phyloP scores from a whole-genome alignment of 2,888 invertebrate genomes.

The Drosophila ezoana region DNA sequence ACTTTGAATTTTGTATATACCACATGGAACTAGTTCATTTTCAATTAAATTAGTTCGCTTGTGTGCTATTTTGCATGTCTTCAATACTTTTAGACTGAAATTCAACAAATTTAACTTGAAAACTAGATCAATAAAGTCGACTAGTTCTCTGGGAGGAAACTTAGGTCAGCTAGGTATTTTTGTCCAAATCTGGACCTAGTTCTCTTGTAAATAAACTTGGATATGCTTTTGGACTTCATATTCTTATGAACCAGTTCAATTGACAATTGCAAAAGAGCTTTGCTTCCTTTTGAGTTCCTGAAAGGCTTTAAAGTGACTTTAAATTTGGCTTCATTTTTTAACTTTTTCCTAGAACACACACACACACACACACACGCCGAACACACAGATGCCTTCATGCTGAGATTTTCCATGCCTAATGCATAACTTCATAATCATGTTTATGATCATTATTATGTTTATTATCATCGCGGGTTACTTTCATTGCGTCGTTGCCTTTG shows the following conservation, averaged over 20 bases:
- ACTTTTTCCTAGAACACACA: conserved; percentile 8
- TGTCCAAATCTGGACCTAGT: no score
- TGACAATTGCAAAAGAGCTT: no score
- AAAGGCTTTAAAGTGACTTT: conserved; percentile 15
- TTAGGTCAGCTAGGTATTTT: no score
- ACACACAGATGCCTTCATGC: not conserved
- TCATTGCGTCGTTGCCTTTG: conserved; percentile 44
- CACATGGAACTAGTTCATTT: conserved; percentile 7
- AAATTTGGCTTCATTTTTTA: conserved; percentile 29
- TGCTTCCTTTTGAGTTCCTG: no score
- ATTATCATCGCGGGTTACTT: conserved; percentile 41
- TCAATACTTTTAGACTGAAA: no score
- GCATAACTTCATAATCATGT: conserved; percentile 16
- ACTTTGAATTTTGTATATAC: not conserved
- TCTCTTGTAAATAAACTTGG: no score
- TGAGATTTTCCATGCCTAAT: conserved; percentile 12
- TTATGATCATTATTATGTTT: conserved; percentile 31
- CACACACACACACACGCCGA: not conserved
- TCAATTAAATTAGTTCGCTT: not conserved
- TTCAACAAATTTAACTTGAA: no score
- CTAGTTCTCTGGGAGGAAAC: no score
- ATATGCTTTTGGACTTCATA: no score
- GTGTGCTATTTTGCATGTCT: no score
- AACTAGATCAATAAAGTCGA: no score
- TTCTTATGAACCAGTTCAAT: no score